Percentiles rank a stretch among this genome's conserved stretches.
Conservation (phyloP, 2,797 vertebrate species). For the Vespertilio murinus region DNA sequence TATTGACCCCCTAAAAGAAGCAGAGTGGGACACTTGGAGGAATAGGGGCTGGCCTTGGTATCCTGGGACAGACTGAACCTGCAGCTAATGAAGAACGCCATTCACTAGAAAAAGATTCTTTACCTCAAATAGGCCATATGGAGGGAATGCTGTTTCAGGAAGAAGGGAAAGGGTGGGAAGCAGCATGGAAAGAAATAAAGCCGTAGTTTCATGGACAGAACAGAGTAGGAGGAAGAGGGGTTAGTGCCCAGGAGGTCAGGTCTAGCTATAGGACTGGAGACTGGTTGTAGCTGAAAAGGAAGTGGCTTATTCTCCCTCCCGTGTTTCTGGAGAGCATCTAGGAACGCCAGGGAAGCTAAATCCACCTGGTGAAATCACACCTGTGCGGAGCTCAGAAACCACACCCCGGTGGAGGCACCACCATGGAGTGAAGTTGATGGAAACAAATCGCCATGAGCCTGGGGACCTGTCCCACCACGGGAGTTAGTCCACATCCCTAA, state of each 20-base stretch:
- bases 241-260: not conserved
- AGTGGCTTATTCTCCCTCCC: not conserved
- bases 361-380: not conserved
- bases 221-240: accelerated
- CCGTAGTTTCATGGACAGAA: too few relatives aligned
- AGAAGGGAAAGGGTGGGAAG: too few relatives aligned
- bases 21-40: too few relatives aligned
- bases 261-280: accelerated
- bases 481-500: not conserved
- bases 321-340: not conserved
- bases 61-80: too few relatives aligned
- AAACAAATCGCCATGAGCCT: not conserved
- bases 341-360: not conserved
- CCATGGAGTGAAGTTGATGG: not conserved
- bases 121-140: too few relatives aligned
- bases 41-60: too few relatives aligned
- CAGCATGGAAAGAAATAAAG: too few relatives aligned
- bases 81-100: too few relatives aligned
- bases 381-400: not conserved
- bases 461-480: too few relatives aligned
- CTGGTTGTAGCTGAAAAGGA: not conserved
- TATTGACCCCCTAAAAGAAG: too few relatives aligned
- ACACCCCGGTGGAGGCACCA: not conserved
- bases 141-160: too few relatives aligned
- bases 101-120: too few relatives aligned